Evolutionary conservation across 2,888 invertebrate genomes (phyloP).

Genomic region (Masnerella sp.): DNA sequence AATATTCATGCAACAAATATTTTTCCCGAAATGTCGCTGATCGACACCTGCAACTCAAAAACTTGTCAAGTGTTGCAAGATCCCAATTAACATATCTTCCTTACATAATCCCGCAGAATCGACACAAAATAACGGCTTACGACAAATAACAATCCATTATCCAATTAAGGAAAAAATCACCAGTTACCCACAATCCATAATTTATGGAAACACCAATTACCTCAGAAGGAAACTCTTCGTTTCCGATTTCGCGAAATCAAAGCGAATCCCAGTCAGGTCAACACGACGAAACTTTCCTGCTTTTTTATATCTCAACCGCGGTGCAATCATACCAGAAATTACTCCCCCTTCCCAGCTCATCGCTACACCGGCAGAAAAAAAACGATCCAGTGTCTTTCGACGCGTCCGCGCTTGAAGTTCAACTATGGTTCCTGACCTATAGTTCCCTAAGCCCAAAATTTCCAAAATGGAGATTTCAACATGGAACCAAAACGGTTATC

Average conservation of each 20-base stretch:
- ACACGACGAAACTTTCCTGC: conserved; percentile 46
- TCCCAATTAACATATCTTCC: too few relatives aligned
- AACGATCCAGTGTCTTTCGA: conserved; percentile 32
- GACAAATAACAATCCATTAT: not conserved
- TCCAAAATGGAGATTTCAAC: conserved; percentile 37
- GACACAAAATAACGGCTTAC: conserved; percentile 10
- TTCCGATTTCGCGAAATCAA: conserved; percentile 39
- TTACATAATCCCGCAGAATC: conserved; percentile 1
- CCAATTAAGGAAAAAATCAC: conserved; percentile 9
- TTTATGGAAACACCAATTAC: conserved; percentile 38
- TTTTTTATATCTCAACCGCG: conserved; percentile 40
- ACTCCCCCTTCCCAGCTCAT: conserved; percentile 28
- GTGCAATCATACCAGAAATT: conserved; percentile 47
- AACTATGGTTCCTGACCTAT: not conserved
- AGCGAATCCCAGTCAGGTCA: conserved; percentile 7
- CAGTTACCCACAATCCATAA: conserved; percentile 8
- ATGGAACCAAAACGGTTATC: too few relatives aligned
- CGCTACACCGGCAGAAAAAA: conserved; percentile 39
- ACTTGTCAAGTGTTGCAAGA: too few relatives aligned
- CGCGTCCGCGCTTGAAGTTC: conserved; percentile 14
- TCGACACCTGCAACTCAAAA: too few relatives aligned
- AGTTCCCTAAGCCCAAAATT: not conserved
- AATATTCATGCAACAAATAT: conserved; percentile 36
- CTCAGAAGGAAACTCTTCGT: conserved; percentile 40
- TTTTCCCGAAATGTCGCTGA: too few relatives aligned